Evolutionary conservation across 1,140 invertebrate genomes (phyloP), one percentile per base, ranked within the genome.

Genomic region (Halictus rubicundus): DNA sequence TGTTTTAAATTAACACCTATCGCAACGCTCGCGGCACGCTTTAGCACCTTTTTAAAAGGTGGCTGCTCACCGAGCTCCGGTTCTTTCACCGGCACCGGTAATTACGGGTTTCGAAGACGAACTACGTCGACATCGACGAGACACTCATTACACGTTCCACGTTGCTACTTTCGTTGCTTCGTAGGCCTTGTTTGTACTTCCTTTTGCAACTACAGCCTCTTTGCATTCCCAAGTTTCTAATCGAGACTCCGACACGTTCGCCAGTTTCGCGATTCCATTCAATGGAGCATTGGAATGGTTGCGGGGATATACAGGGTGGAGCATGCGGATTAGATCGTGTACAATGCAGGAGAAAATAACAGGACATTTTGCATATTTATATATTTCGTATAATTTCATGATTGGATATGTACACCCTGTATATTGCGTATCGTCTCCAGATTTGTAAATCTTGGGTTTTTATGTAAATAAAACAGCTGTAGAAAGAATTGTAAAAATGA

Each of bases 1-100:
- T 90, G 89, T 90, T 90, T 90, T 90, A 90, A 90, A 90, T 90
- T 90, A 90, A 90, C 89, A 88, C 89, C 88, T 90, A 89, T 72
- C 77, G 65, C 54, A 49, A 57, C 65, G 88, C 87, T 78, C 80
- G 85, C 86, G 88, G 89, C 89, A 89, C 86, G 85, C 89, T 90
- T 90, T 90, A 90, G 89, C 89, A 90, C 89, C 89, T 90, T 89
- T 90, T 90, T 90, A 89, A 88, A 86, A 70, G 69, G 74, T 77
- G 79, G 73, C 86, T 84, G 60, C 73, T 64, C 77, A 73, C 27
- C 60, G 72, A 59, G 64, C 46, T 60, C 27, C 65, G 71, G 21
- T 59, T 71, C 68, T 65, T 74, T 61, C 52, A 82, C 57, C 84
- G 81, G 77, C 83, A 78, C 81, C 84, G 64, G 84, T 87, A 87